phyloP scores from a whole-genome alignment of 2,797 vertebrate species.

The Sibirionetta formosa region DNA sequence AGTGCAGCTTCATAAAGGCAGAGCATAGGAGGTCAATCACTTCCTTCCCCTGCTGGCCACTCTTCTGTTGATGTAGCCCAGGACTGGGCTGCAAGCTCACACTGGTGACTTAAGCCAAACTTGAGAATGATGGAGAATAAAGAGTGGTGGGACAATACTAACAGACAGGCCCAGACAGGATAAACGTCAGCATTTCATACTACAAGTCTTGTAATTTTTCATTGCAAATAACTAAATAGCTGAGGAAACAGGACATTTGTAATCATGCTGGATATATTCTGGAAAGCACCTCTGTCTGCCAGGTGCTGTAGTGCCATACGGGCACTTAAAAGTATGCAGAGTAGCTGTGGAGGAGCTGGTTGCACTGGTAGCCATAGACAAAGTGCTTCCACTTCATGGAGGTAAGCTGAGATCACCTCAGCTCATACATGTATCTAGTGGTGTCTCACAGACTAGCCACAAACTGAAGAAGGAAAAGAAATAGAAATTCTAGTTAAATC shows the following conservation, averaged over 20 bases:
- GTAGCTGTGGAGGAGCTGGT: neutral
- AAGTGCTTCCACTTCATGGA: neutral
- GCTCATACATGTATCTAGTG: neutral
- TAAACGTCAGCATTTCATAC: neutral
- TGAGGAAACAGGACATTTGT: neutral
- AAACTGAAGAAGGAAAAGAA: neutral
- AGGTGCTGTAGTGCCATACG: too few relatives aligned
- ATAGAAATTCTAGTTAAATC: neutral
- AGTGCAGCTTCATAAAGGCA: too few relatives aligned
- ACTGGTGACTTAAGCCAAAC: too few relatives aligned
- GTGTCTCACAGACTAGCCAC: neutral
- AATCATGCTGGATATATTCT: neutral
- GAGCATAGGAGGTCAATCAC: too few relatives aligned
- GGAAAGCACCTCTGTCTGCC: neutral
- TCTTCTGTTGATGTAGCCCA: too few relatives aligned
- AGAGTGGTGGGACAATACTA: neutral
- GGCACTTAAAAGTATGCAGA: neutral
- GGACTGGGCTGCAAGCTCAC: too few relatives aligned
- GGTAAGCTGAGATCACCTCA: neutral
- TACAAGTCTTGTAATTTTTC: neutral
- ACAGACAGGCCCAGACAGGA: neutral
- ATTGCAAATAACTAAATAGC: neutral
- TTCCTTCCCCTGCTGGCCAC: too few relatives aligned
- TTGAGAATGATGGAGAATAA: neutral
- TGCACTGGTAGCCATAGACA: neutral